A percentile compares a stretch with the other conserved stretches of the same genome.
These are phyloP conservation scores for Hycleus cichorii DNA, from an alignment of 1,140 invertebrate species.

Conservation along the genomic window DNA sequence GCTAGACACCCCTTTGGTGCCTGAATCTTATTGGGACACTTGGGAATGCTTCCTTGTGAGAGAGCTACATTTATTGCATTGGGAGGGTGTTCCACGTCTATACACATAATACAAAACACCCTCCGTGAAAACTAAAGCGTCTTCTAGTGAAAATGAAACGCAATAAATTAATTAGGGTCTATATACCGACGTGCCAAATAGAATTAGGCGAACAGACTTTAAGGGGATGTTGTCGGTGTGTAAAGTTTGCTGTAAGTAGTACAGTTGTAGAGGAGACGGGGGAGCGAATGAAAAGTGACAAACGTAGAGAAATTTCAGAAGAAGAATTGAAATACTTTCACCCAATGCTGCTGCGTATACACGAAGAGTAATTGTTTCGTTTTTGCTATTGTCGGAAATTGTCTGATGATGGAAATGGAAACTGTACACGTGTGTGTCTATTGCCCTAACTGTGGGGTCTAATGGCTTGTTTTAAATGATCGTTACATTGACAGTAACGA, in stretches of 20 bases:
- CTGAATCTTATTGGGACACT: too few species aligned
- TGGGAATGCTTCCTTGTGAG: neutral
- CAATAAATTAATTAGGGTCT: conserved; percentile 29
- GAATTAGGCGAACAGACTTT: conserved; percentile 12
- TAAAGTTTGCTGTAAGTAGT: too few species aligned
- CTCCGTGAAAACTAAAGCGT: conserved; percentile 15
- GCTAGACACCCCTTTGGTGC: too few species aligned
- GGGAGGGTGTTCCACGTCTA: conserved; percentile 7
- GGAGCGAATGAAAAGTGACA: neutral
- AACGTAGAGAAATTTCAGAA: too few species aligned
- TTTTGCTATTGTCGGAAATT: neutral
- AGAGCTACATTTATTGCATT: conserved; percentile 16
- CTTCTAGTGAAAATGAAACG: conserved; percentile 25
- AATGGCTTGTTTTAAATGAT: conserved; percentile 11
- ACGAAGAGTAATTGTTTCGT: conserved; percentile 9
- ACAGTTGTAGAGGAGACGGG: conserved; percentile 2
- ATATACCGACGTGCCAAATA: conserved; percentile 25
- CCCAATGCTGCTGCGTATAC: too few species aligned
- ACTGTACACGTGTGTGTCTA: neutral
- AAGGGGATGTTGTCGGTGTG: too few species aligned
- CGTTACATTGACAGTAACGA: conserved; percentile 4
- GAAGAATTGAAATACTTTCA: too few species aligned
- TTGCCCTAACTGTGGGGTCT: neutral
- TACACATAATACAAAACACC: neutral
- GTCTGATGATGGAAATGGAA: conserved; percentile 1